phyloP scores from a whole-genome alignment of 2,797 vertebrate genomes.

The Anomalospiza imberbis region DNA sequence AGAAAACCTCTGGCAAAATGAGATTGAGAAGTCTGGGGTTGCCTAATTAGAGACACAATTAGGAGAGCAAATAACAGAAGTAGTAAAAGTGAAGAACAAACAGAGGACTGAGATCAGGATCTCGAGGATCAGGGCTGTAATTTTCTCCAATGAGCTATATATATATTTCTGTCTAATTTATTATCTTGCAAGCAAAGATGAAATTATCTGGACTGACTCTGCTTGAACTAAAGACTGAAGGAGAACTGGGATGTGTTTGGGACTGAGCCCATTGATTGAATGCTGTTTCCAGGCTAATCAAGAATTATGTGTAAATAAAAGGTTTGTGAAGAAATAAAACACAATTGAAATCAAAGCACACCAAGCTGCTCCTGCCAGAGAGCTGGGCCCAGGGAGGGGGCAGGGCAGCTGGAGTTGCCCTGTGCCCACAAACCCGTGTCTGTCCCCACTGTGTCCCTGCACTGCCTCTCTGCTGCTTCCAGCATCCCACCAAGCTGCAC shows the following conservation, averaged over 20 bases:
- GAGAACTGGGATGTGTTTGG: neutral
- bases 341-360: neutral
- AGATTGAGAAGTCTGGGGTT: neutral
- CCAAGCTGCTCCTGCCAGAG: neutral
- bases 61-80: neutral
- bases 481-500: neutral
- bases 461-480: neutral
- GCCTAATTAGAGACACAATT: neutral
- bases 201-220: neutral
- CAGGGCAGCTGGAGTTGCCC: neutral
- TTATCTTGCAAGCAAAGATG: neutral
- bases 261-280: neutral
- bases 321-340: neutral
- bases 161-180: neutral
- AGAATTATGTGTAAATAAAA: neutral
- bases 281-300: neutral
- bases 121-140: neutral
- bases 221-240: neutral
- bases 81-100: neutral
- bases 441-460: neutral
- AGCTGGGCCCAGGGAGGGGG: neutral
- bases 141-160: neutral
- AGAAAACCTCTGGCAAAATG: neutral
- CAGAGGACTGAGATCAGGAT: neutral
- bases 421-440: accelerated